phyloP scores from a whole-genome alignment of 2,888 invertebrate genomes.

The Dastarcus helophoroides region DNA sequence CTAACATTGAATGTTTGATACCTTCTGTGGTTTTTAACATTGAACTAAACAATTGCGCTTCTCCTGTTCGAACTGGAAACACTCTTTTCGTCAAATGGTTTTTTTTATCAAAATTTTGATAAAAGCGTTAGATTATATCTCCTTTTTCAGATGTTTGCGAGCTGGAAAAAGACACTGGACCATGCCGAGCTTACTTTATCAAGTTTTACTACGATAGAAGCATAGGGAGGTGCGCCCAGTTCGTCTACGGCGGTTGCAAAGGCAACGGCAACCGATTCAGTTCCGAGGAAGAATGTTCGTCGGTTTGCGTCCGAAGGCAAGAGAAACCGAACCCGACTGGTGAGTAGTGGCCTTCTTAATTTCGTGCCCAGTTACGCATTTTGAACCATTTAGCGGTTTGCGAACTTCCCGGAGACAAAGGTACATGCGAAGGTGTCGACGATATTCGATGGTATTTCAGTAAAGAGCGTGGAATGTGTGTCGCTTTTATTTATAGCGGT shows the following conservation, averaged over 20 bases:
- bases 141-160: slow-evolving; percentile 56
- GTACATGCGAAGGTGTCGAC: slow-evolving; percentile 44
- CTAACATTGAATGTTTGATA: no score
- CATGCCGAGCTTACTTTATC: slow-evolving; percentile 52
- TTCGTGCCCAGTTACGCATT: no score
- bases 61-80: no score
- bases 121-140: no score
- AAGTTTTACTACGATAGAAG: slow-evolving; percentile 61
- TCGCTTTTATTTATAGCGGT: slow-evolving; percentile 72
- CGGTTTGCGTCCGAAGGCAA: slow-evolving; percentile 54
- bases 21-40: no score
- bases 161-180: slow-evolving; percentile 53
- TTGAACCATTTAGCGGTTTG: slow-evolving; percentile 59
- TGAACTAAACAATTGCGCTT: no score
- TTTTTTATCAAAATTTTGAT: no score
- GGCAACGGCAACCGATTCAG: slow-evolving; percentile 80
- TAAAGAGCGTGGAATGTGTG: slow-evolving; percentile 55
- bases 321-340: slow-evolving; percentile 25
- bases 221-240: slow-evolving; percentile 52
- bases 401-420: slow-evolving; percentile 48
- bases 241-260: slow-evolving; percentile 70
- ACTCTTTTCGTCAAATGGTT: no score
- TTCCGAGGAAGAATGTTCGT: slow-evolving; percentile 59
- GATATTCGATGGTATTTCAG: slow-evolving; percentile 65
- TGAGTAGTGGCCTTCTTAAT: no score